Percentiles rank a stretch among this genome's conserved stretches.
Conservation (phyloP, 2,113 vertebrate species). For the Syngnathus scovelli region DNA sequence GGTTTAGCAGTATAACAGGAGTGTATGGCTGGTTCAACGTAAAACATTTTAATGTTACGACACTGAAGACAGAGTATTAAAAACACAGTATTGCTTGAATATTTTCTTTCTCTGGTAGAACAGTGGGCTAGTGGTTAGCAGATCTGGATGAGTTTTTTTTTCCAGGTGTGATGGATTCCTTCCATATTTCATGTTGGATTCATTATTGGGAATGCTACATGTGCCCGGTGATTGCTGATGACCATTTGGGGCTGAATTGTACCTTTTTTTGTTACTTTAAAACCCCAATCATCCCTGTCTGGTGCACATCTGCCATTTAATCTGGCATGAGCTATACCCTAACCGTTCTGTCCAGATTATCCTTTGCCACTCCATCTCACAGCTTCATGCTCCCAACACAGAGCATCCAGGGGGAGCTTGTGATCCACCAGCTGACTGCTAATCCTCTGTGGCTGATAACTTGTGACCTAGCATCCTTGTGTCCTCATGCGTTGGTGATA, state of each 20-base stretch:
- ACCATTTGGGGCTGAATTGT: neutral
- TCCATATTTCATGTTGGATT: neutral
- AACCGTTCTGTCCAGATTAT: slow-evolving; percentile 58
- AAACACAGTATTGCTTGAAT: too few relatives aligned
- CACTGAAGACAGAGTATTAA: neutral
- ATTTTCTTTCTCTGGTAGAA: neutral
- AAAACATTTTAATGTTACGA: neutral
- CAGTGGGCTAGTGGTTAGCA: neutral
- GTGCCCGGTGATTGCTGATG: neutral
- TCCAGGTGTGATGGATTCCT: neutral
- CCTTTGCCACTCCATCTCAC: slow-evolving; percentile 33
- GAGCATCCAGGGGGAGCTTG: slow-evolving; percentile 65
- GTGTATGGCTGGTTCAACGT: slow-evolving; percentile 36
- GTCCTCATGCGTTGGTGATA: slow-evolving; percentile 72
- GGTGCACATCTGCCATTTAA: slow-evolving; percentile 50
- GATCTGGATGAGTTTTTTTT: neutral
- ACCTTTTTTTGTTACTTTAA: slow-evolving; percentile 7
- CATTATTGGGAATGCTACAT: neutral
- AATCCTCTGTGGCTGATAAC: slow-evolving; percentile 50
- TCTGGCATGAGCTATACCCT: slow-evolving; percentile 54
- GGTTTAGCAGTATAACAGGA: slow-evolving; percentile 15
- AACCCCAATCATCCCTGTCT: slow-evolving; percentile 16
- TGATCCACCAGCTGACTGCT: slow-evolving; percentile 51
- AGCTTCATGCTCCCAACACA: slow-evolving; percentile 65
- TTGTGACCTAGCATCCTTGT: slow-evolving; percentile 61